These are phyloP conservation scores for Albula goreensis DNA, from an alignment of 2,113 vertebrate species.

Conservation along the genomic window DNA sequence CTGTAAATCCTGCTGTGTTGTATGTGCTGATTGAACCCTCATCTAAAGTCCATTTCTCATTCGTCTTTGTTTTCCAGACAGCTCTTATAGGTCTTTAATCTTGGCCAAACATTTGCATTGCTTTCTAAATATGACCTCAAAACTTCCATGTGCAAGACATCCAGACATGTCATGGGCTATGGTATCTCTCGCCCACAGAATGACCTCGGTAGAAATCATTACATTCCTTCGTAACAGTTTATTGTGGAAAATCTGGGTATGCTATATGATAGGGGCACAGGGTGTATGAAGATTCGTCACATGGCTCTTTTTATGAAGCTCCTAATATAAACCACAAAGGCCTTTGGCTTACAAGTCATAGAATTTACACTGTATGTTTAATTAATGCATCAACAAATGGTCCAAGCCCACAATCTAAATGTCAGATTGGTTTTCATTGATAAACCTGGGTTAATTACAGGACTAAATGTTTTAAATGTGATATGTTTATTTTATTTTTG, in stretches of 20 bases:
- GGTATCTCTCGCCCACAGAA: neutral
- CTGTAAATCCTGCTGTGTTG: neutral
- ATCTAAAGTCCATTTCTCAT: neutral
- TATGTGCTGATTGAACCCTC: neutral
- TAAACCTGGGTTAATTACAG: too few species aligned
- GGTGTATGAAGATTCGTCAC: neutral
- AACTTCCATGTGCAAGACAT: neutral
- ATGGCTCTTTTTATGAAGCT: neutral
- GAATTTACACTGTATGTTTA: too few species aligned
- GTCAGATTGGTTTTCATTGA: too few species aligned
- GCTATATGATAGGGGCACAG: neutral
- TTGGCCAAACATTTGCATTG: constrained; percentile 10
- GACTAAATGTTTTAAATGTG: too few species aligned
- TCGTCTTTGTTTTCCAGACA: neutral
- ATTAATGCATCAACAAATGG: too few species aligned
- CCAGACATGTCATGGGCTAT: neutral
- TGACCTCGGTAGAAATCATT: neutral
- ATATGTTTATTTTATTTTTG: neutral
- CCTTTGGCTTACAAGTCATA: neutral
- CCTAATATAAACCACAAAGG: neutral
- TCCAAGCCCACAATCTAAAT: too few species aligned
- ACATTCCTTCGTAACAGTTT: neutral
- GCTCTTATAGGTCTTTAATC: neutral
- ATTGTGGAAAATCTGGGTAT: neutral
- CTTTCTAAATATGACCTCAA: constrained; percentile 14